phyloP scores from a whole-genome alignment of 1,140 invertebrate species.

The Trichonephila clavata region DNA sequence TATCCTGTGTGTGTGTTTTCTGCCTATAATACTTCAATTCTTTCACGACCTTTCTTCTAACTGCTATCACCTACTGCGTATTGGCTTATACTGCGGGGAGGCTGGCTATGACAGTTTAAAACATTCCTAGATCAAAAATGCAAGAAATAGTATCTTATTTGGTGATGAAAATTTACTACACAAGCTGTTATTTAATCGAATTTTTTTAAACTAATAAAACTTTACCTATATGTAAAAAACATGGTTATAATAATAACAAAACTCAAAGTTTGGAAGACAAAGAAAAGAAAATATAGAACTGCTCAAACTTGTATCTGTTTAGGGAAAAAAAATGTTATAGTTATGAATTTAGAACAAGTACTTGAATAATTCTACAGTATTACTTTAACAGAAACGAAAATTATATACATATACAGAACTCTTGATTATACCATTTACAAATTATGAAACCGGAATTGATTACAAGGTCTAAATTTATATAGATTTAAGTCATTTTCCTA shows the following conservation, averaged over 20 bases:
- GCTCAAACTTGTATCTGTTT: too few relatives aligned
- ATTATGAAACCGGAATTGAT: too few relatives aligned
- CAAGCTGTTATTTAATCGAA: constrained; percentile 30
- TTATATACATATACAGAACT: too few relatives aligned
- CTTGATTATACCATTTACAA: too few relatives aligned
- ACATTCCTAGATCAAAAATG: constrained; percentile 74
- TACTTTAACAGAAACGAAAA: too few relatives aligned
- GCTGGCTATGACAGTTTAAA: constrained; percentile 75
- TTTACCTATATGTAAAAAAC: background rate
- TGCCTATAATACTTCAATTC: constrained; percentile 29
- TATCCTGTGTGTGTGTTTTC: background rate
- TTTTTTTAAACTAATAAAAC: background rate
- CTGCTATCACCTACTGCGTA: constrained; percentile 66
- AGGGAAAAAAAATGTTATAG: too few relatives aligned
- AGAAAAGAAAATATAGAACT: too few relatives aligned
- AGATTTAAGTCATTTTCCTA: too few relatives aligned
- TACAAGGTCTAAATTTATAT: too few relatives aligned
- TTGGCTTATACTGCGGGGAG: constrained; percentile 64
- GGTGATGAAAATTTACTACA: constrained; percentile 16
- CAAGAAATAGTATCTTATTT: constrained; percentile 63
- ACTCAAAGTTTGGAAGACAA: too few relatives aligned
- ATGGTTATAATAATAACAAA: background rate
- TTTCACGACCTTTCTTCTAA: constrained; percentile 66
- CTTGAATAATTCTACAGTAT: too few relatives aligned
- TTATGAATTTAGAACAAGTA: too few relatives aligned